Percentiles rank a stretch among this genome's conserved stretches.
These are phyloP conservation scores for Microtus ochrogaster DNA, from an alignment of 2,113 vertebrate genomes.

Conservation along the genomic window DNA sequence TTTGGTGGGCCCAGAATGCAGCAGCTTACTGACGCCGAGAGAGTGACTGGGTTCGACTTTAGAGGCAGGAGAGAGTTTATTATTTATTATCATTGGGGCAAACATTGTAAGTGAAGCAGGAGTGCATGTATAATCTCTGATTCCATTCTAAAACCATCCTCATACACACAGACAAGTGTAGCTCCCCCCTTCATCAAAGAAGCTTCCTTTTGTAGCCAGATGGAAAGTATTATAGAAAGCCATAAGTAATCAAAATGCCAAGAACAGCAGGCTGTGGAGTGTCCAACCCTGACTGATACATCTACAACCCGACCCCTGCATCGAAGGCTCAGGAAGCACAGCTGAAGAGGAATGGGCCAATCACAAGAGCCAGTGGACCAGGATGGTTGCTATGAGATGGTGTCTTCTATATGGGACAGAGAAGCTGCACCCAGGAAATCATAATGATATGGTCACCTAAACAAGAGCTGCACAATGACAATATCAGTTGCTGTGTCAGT, in stretches of 20 bases:
- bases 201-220: not conserved
- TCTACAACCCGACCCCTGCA: not conserved
- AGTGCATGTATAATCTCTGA: not conserved
- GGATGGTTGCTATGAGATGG: not conserved
- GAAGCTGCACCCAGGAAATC: not conserved
- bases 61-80: not conserved
- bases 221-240: not conserved
- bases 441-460: not conserved
- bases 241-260: not conserved
- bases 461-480: not conserved
- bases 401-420: not conserved
- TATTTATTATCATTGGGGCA: not conserved
- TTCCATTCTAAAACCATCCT: not conserved
- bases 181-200: not conserved
- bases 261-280: not conserved
- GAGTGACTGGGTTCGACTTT: accelerated
- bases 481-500: not conserved
- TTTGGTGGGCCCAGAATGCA: too few species aligned
- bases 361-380: not conserved
- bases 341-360: not conserved
- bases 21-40: too few species aligned
- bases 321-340: not conserved
- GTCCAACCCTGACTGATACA: not conserved
- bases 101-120: not conserved
- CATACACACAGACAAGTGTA: not conserved